Percentiles rank a stretch among this genome's conserved stretches.
These are phyloP conservation scores for Machaerirhynchus nigripectus DNA, from an alignment of 2,113 vertebrate species.

Conservation along the genomic window DNA sequence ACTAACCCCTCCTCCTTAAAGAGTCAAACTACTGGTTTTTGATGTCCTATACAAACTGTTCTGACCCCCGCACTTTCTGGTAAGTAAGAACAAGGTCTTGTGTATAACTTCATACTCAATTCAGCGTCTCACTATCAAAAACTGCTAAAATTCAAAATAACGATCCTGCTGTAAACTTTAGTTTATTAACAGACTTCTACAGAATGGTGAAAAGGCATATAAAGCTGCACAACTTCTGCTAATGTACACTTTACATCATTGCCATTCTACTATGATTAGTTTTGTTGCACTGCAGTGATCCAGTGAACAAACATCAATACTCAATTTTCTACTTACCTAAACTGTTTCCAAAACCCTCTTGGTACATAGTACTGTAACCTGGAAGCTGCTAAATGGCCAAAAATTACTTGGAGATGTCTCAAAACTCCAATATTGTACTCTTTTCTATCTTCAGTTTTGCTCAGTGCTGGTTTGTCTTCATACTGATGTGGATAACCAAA, in stretches of 20 bases:
- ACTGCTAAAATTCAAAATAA: neutral
- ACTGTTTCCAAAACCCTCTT: conserved; percentile 99
- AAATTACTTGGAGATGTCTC: conserved; percentile 97
- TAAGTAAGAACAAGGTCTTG: neutral
- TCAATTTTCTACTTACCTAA: conserved; percentile 80
- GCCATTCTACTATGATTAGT: neutral
- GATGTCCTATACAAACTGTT: neutral
- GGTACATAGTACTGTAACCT: conserved; percentile 97
- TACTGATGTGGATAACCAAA: conserved; percentile 98
- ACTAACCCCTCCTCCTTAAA: neutral
- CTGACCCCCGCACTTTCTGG: neutral
- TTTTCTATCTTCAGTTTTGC: conserved; percentile 96
- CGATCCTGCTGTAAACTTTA: neutral
- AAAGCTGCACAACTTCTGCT: neutral
- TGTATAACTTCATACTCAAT: neutral
- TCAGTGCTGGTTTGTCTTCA: conserved; percentile 92
- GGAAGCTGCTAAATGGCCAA: conserved; percentile 96
- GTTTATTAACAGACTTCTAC: neutral
- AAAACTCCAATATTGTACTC: conserved; percentile 99
- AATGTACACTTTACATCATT: neutral
- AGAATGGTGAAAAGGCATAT: neutral
- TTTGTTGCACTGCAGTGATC: neutral
- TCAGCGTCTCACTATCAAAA: neutral
- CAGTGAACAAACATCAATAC: neutral
- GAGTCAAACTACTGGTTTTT: neutral